phyloP scores from a whole-genome alignment of 2,888 invertebrate species.

The Hyposoter didymator region DNA sequence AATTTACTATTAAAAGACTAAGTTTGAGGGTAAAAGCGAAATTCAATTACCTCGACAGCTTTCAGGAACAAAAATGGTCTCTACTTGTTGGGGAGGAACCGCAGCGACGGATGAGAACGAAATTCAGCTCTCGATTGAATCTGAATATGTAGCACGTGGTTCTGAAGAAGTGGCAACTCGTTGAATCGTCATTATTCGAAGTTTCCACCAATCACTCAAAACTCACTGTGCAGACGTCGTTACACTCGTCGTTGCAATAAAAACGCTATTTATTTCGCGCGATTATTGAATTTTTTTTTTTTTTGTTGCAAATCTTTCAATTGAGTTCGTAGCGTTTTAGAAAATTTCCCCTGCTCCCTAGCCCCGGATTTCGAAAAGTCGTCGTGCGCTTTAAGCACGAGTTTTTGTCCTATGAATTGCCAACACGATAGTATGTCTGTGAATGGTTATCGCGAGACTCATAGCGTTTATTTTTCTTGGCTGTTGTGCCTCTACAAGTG shows the following conservation, averaged over 20 bases:
- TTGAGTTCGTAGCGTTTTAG: too few relatives aligned
- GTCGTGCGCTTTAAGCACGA: not conserved
- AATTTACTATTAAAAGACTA: not conserved
- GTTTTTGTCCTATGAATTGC: not conserved
- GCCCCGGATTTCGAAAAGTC: not conserved
- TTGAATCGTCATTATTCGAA: conserved; percentile 54
- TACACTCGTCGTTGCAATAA: not conserved
- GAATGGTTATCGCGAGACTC: conserved; percentile 8
- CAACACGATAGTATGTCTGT: not conserved
- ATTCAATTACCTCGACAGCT: conserved; percentile 34
- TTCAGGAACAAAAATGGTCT: not conserved
- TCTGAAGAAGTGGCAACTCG: conserved; percentile 49
- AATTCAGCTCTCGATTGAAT: conserved; percentile 39
- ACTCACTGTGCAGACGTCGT: not conserved
- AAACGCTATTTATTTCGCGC: not conserved
- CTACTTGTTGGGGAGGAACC: conserved; percentile 10
- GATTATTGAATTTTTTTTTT: not conserved
- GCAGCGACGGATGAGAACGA: conserved; percentile 28
- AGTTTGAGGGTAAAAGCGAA: not conserved
- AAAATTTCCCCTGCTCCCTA: not conserved
- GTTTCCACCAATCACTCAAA: conserved; percentile 23
- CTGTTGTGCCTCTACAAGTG: conserved; percentile 79
- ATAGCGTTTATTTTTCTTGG: conserved; percentile 56
- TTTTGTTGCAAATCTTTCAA: not conserved
- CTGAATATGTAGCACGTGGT: conserved; percentile 58